Base-by-base conservation (phyloP, 2,113 vertebrate genomes). In the Promerops cafer region DNA sequence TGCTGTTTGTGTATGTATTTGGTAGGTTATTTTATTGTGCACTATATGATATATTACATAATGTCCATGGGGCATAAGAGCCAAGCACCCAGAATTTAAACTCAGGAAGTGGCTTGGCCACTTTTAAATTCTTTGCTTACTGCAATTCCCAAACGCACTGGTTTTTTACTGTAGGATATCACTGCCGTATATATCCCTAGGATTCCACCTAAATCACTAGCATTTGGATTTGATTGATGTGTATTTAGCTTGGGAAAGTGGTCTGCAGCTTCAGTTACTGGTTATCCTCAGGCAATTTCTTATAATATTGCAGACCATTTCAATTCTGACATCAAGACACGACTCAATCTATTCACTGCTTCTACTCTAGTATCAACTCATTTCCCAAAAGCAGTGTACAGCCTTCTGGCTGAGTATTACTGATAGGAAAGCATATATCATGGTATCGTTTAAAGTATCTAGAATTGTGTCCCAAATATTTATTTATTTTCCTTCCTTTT, bases 401-500 rank as follows among this genome's bases (percentile, higher is more conserved):
- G 49, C 11, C 23, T 68, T 96, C 83, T 95, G 68, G 40, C 70
- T 66, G 47, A 33, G 9, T 64, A 21, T 95, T 56, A 91, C 82
- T 77, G 68, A 49, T 44, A 92, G 13, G 7, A 72, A 69, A 94
- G 35, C 37, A 47, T 94, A 26, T 72, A 64, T 92, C 54, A 42
- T 76, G 24, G 37, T 85, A 65, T 85, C 12, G 56, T 69, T 86
- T 74, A 44, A 90, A 92, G 39, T 82, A 72, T 63, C n/a, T 45
- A 42, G 35, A 96, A 75, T 23, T 68, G 50, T 92, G 59, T 69
- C 7, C 53, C 57, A 66, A 56, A 47, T 91, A 70, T 78, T 93
- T 86, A 68, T 84, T 94, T 77, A 22, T 83, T 92, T 96, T 93
- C 68, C 53, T 77, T 97, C 57, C 30, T 94, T 66, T 74, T 92